Percentiles rank a stretch among this genome's conserved stretches.
Evolutionary conservation across 2,888 invertebrate genomes (phyloP).

Genomic region (Trisateles emortualis): DNA sequence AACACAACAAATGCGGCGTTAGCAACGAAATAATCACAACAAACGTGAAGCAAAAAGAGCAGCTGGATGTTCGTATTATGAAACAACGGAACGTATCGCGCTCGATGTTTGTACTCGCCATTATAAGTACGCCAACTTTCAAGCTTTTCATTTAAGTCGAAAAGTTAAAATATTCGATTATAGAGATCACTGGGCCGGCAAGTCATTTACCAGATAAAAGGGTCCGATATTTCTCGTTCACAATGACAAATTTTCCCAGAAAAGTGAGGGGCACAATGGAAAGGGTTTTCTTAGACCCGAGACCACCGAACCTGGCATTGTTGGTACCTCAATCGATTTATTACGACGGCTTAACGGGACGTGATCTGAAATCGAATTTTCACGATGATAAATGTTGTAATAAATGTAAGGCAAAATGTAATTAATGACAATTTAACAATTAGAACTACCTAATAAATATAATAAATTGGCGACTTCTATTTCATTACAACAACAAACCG

Average conservation of each 20-base stretch:
- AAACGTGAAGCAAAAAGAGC: too few species aligned
- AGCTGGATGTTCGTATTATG: too few species aligned
- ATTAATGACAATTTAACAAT: too few species aligned
- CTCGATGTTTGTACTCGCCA: too few species aligned
- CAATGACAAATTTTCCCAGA: slow-evolving; percentile 38
- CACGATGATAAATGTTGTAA: slow-evolving; percentile 25
- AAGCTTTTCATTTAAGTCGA: slow-evolving; percentile 6
- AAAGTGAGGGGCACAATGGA: slow-evolving; percentile 22
- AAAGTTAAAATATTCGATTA: slow-evolving; percentile 27
- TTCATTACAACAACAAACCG: too few species aligned
- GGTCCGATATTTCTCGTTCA: slow-evolving; percentile 24
- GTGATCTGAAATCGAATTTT: slow-evolving; percentile 32
- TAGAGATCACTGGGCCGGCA: slow-evolving; percentile 29
- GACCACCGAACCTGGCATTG: slow-evolving; percentile 16
- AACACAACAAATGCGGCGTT: too few species aligned
- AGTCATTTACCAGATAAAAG: slow-evolving; percentile 34
- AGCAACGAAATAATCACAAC: too few species aligned
- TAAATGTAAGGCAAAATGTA: slow-evolving; percentile 10
- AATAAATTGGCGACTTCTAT: too few species aligned
- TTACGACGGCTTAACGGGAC: slow-evolving; percentile 25
- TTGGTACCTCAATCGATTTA: slow-evolving; percentile 30
- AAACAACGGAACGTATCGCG: too few species aligned
- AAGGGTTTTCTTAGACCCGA: slow-evolving; percentile 27
- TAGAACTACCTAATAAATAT: too few species aligned
- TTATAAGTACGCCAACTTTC: not conserved